These are phyloP conservation scores for Agrilus biguttatus DNA, from an alignment of 2,888 invertebrate species.

Conservation along the genomic window DNA sequence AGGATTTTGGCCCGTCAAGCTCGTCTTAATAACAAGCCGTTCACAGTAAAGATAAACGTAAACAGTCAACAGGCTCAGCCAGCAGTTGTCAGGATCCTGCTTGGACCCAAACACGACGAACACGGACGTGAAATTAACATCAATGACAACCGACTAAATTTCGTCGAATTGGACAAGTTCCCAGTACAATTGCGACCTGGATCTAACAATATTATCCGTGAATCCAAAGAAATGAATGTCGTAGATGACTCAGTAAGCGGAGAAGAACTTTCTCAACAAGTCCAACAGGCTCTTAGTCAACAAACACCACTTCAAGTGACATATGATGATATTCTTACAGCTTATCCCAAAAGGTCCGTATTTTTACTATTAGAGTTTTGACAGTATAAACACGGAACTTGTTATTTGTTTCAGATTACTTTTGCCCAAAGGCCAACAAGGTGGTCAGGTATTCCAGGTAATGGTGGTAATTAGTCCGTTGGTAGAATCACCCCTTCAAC, in stretches of 20 bases:
- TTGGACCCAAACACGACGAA: constrained; percentile 55
- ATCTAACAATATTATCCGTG: constrained; percentile 48
- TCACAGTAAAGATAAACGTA: constrained; percentile 40
- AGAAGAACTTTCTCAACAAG: constrained; percentile 45
- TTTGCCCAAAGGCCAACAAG: constrained; percentile 51
- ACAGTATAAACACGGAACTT: not conserved
- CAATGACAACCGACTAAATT: constrained; percentile 43
- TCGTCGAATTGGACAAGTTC: constrained; percentile 50
- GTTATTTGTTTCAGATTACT: constrained; percentile 30
- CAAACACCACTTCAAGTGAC: constrained; percentile 37
- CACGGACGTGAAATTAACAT: constrained; percentile 40
- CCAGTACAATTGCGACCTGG: constrained; percentile 42
- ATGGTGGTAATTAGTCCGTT: constrained; percentile 34
- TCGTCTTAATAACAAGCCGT: constrained; percentile 50
- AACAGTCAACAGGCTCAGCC: constrained; percentile 41
- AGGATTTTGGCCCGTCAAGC: constrained; percentile 41
- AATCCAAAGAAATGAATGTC: constrained; percentile 30
- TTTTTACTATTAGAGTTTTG: constrained; percentile 3
- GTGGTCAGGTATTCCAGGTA: constrained; percentile 44
- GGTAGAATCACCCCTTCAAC: constrained; percentile 13
- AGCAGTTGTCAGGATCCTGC: constrained; percentile 48
- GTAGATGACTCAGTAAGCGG: constrained; percentile 49
- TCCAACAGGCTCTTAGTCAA: constrained; percentile 38
- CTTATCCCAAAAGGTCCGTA: constrained; percentile 47
- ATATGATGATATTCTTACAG: constrained; percentile 43